A percentile compares a stretch with the other conserved stretches of the same genome.
These are phyloP conservation scores for Samia ricini DNA, from an alignment of 1,140 invertebrate genomes.

Conservation along the genomic window DNA sequence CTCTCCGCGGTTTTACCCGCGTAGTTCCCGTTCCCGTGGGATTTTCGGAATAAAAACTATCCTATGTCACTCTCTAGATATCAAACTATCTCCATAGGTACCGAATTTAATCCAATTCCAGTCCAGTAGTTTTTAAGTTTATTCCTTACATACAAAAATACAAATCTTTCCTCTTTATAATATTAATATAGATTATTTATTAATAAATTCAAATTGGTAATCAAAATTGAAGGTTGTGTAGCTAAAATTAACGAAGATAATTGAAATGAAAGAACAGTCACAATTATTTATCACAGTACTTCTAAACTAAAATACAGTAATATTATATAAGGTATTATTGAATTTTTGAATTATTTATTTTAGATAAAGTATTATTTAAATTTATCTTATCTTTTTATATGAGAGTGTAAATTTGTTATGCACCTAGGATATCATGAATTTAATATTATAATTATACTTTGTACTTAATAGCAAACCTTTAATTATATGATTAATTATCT, in stretches of 20 bases:
- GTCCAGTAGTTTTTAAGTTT: too few relatives aligned
- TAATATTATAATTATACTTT: background rate
- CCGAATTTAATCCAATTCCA: too few relatives aligned
- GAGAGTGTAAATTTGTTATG: background rate
- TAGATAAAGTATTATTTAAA: slow-evolving; percentile 12
- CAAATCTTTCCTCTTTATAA: too few relatives aligned
- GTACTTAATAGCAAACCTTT: background rate
- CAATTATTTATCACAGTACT: background rate
- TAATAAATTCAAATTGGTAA: background rate
- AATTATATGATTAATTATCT: background rate
- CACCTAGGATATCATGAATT: background rate
- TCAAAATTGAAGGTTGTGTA: background rate
- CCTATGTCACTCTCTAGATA: too few relatives aligned
- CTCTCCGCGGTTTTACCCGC: too few relatives aligned
- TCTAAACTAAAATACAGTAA: background rate
- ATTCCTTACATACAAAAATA: too few relatives aligned
- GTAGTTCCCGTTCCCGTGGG: too few relatives aligned
- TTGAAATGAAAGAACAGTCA: background rate
- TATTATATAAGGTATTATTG: background rate
- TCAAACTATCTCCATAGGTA: too few relatives aligned
- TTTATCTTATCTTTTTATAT: too few relatives aligned
- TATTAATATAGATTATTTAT: background rate
- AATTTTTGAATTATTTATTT: slow-evolving; percentile 20
- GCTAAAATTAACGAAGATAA: background rate
- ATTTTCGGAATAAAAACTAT: too few relatives aligned